Evolutionary conservation across 1,140 invertebrate species (phyloP).

Genomic region (Macrostomum lignano): DNA sequence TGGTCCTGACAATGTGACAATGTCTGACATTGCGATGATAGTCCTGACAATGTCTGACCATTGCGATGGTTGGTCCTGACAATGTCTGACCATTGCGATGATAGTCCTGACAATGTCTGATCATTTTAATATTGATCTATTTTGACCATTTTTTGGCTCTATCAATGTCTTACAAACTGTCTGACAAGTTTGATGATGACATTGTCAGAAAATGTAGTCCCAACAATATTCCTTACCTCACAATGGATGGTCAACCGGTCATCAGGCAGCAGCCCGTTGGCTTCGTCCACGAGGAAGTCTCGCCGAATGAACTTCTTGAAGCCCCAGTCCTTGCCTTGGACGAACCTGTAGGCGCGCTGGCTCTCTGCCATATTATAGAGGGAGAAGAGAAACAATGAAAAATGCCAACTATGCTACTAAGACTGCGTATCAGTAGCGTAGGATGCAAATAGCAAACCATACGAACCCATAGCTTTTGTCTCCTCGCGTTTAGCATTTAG

Average conservation of each 20-base stretch:
- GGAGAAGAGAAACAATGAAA: constrained; percentile 15
- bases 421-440: neutral
- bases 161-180: too few species aligned
- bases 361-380: too few species aligned
- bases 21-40: too few species aligned
- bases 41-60: too few species aligned
- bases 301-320: constrained; percentile 97
- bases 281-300: constrained; percentile 88
- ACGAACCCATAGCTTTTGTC: constrained; percentile 97
- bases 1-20: too few species aligned
- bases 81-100: too few species aligned
- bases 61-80: too few species aligned
- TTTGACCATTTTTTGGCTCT: too few species aligned
- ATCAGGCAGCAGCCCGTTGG: constrained; percentile 78
- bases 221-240: constrained; percentile 34
- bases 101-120: too few species aligned
- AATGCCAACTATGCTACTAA: neutral
- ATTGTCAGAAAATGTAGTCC: too few species aligned
- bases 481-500: constrained; percentile 96
- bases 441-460: constrained; percentile 14
- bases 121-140: too few species aligned
- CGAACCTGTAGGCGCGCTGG: constrained; percentile 78
- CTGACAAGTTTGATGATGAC: too few species aligned
- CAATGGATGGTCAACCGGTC: constrained; percentile 97
- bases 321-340: constrained; percentile 98